Conservation (phyloP, 2,797 vertebrate genomes). For the Lindbergichthys nudifrons region DNA sequence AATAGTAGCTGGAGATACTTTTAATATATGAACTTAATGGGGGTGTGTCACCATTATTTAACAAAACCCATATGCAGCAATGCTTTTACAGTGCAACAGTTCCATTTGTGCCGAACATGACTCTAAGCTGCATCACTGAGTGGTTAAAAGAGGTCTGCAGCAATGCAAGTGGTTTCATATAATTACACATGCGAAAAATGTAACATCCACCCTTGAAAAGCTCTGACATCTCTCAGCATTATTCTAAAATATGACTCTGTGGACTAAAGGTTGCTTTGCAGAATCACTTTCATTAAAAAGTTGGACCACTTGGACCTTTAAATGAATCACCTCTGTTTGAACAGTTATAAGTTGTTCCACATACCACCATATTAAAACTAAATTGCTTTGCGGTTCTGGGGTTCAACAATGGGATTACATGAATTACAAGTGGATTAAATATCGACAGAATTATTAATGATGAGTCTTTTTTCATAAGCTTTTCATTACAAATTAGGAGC, state of each 20-base stretch:
- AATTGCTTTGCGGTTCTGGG: constrained; percentile 49
- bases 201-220: constrained; percentile 19
- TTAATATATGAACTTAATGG: not conserved
- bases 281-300: constrained; percentile 24
- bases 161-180: constrained; percentile 13
- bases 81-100: not conserved
- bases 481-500: not conserved
- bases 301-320: constrained; percentile 19
- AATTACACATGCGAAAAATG: constrained; percentile 26
- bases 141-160: constrained; percentile 12
- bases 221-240: constrained; percentile 20
- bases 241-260: constrained; percentile 22
- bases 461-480: not conserved
- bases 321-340: constrained; percentile 26
- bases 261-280: constrained; percentile 20
- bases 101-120: not conserved
- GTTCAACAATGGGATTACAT: constrained; percentile 26
- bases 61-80: constrained; percentile 11
- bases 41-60: not conserved
- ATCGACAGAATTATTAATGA: constrained; percentile 19
- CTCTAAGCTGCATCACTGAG: constrained; percentile 5
- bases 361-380: constrained; percentile 25
- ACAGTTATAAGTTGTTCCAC: constrained; percentile 20
- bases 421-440: constrained; percentile 20
- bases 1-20: not conserved